Evolutionary conservation across 2,888 invertebrate genomes (phyloP).

Genomic region (Candidula unifasciata): DNA sequence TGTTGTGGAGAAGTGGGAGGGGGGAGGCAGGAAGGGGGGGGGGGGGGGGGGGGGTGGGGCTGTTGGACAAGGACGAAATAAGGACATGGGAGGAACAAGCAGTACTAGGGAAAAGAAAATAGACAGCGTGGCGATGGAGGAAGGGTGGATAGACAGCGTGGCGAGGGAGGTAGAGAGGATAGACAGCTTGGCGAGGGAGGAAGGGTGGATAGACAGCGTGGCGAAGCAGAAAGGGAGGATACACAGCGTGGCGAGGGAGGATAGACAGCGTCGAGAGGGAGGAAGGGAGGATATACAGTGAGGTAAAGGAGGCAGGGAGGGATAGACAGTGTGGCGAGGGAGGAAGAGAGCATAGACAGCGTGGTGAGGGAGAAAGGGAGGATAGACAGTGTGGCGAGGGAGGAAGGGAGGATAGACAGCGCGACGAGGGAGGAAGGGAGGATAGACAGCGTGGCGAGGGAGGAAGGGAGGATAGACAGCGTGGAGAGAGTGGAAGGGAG

Average conservation of each 20-base stretch:
- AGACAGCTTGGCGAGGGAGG: not conserved
- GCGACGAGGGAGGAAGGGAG: not conserved
- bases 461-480: not conserved
- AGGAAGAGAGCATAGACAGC: not conserved
- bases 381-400: not conserved
- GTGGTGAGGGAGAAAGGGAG: not conserved
- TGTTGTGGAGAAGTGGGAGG: not conserved
- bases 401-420: not conserved
- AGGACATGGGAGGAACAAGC: not conserved
- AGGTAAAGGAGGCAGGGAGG: not conserved
- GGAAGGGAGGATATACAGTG: not conserved
- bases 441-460: not conserved
- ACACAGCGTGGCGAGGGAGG: constrained; percentile 17
- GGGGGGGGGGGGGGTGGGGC: not conserved
- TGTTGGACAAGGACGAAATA: not conserved
- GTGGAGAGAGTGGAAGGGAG: not conserved
- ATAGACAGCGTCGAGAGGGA: not conserved
- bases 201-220: not conserved
- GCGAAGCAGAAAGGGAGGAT: too few relatives aligned
- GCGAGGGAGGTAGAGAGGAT: not conserved
- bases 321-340: not conserved
- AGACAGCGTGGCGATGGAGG: not conserved
- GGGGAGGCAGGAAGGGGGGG: not conserved
- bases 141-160: not conserved
- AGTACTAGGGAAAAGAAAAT: not conserved